Percentiles rank a stretch among this genome's conserved stretches.
Conservation (phyloP, 2,888 invertebrate species). For the Calameuta idolon region DNA sequence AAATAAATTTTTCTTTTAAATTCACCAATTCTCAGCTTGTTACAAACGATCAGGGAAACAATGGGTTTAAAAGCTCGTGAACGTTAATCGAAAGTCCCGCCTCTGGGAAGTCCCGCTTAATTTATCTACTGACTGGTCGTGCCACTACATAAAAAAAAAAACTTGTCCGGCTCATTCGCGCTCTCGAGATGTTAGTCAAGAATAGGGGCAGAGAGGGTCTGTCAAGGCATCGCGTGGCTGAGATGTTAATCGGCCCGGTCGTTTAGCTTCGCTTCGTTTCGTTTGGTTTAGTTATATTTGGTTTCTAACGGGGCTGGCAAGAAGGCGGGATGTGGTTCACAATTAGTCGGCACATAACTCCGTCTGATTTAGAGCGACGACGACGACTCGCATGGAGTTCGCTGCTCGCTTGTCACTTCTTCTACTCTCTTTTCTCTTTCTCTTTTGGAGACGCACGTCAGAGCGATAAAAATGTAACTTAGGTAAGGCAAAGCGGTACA, state of each 20-base stretch:
- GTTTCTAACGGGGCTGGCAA: slow-evolving; percentile 50
- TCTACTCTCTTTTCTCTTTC: slow-evolving; percentile 13
- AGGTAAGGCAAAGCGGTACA: too few relatives aligned
- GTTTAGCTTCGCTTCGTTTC: slow-evolving; percentile 57
- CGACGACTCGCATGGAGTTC: slow-evolving; percentile 33
- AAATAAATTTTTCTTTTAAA: neutral
- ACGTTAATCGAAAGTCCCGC: slow-evolving; percentile 5
- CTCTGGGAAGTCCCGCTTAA: slow-evolving; percentile 11
- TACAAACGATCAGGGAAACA: neutral
- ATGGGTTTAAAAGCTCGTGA: neutral
- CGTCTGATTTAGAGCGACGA: slow-evolving; percentile 58
- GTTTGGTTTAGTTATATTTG: slow-evolving; percentile 62
- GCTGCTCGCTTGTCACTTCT: slow-evolving; percentile 37
- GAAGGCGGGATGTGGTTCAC: slow-evolving; percentile 52
- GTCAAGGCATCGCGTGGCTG: slow-evolving; percentile 27
- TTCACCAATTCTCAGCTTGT: neutral
- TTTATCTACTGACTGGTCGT: slow-evolving; percentile 22
- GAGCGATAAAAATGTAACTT: neutral
- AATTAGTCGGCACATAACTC: slow-evolving; percentile 66
- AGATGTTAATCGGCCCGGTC: slow-evolving; percentile 60
- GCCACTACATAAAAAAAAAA: slow-evolving; percentile 14
- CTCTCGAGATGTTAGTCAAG: slow-evolving; percentile 27
- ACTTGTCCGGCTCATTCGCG: slow-evolving; percentile 20
- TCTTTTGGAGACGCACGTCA: neutral
- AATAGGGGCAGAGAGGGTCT: slow-evolving; percentile 31